phyloP scores from a whole-genome alignment of 2,888 invertebrate species.

The Lasioglossum calceatum region DNA sequence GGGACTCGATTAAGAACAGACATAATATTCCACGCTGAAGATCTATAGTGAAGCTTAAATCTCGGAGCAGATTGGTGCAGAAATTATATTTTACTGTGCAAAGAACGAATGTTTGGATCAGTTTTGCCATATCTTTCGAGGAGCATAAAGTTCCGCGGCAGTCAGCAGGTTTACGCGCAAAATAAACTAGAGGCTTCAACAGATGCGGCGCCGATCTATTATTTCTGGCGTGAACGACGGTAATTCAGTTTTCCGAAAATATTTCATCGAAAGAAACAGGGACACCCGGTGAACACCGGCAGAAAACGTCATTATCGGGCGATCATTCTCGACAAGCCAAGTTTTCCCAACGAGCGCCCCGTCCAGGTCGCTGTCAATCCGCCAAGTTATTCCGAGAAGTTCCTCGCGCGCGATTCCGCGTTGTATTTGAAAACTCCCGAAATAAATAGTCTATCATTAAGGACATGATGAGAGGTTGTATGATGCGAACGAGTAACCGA shows the following conservation, averaged over 20 bases:
- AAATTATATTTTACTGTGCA: not conserved
- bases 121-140: not conserved
- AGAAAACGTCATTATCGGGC: slow-evolving; percentile 2
- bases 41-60: not conserved
- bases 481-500: not conserved
- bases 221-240: not conserved
- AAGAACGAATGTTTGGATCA: not conserved
- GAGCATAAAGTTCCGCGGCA: not conserved
- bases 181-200: not conserved
- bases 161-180: not conserved
- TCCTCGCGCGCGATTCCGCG: not conserved
- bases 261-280: not conserved
- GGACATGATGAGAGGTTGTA: not conserved
- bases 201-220: not conserved
- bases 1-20: not conserved
- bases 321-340: slow-evolving; percentile 3
- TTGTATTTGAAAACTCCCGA: slow-evolving; percentile 11
- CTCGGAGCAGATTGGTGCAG: not conserved
- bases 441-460: not conserved
- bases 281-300: not conserved
- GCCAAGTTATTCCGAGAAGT: slow-evolving; percentile 13
- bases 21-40: not conserved
- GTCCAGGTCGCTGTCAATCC: not conserved
- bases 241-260: not conserved
- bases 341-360: not conserved